Evolutionary conservation across 1,140 invertebrate species (phyloP), one percentile per base, ranked within the genome.

Genomic region (Cotesia typhae): DNA sequence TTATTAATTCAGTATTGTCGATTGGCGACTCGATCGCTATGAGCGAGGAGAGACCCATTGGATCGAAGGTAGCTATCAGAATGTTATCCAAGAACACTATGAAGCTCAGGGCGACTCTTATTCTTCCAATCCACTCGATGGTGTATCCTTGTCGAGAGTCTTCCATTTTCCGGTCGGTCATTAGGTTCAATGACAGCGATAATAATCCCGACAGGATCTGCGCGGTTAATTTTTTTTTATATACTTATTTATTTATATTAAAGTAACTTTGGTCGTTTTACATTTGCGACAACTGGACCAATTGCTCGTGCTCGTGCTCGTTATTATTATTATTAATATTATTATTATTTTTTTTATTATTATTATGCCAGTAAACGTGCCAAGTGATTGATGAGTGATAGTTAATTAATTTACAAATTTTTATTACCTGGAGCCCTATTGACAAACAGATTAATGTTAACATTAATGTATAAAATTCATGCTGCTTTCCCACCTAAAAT

Each of bases 391-490:
- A 37, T 37, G 10, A 63, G 35, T 37, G 60, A 36, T 20, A 12
- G 17, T n/a, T 6, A 6, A 17, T 59, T 59, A 72, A 71, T 76
- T 53, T 75, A 28, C 12, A 52, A 28, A 28, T 28, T 28, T 28
- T 67, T 12, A 17, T 76, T 86, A 96, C 95, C 93, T 97, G 95
- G 71, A 97, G 85, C n/a, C 94, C 89, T 68, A 97, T 95, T 6
- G 94, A 96, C 20, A 93, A 88, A 47, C 91, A 91, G 74, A 97
- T 96, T 53, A 96, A 88, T 41, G 90, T 90, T 3, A 97, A 82
- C 89, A 96, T 92, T 20, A 95, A 85, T 61, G 90, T 91, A 80
- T 95, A 96, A 83, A 95, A 95, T 81, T 95, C 92, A 82, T 95
- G 94, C 77, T 92, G 91, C 14, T 92, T 89, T 28, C 94, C 94